phyloP scores from a whole-genome alignment of 2,888 invertebrate genomes.

The Hydrotaea diabolus region DNA sequence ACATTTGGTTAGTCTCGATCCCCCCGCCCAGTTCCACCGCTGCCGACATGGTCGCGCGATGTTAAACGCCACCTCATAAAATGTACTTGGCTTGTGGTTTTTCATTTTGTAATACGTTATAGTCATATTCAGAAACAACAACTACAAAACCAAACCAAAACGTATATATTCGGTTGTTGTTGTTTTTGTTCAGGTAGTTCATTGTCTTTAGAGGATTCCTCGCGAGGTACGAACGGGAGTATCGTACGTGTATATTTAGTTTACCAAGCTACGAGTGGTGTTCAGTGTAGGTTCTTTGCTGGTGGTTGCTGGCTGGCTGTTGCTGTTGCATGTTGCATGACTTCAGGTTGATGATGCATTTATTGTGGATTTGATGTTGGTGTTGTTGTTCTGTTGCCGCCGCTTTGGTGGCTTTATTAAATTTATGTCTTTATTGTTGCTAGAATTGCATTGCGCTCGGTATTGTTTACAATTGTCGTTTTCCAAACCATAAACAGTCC shows the following conservation, averaged over 20 bases:
- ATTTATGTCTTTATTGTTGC: conserved; percentile 40
- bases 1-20: conserved; percentile 20
- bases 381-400: not conserved
- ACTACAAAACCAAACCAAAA: too few relatives aligned
- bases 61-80: conserved; percentile 40
- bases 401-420: conserved; percentile 11
- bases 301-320: not conserved
- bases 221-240: conserved; percentile 4
- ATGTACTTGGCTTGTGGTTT: conserved; percentile 39
- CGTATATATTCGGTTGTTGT: not conserved
- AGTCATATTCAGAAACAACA: not conserved
- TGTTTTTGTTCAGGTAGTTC: conserved; percentile 1
- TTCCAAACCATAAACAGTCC: conserved; percentile 17
- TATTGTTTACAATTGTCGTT: conserved; percentile 10
- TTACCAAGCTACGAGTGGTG: not conserved
- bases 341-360: conserved; percentile 31
- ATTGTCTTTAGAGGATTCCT: conserved; percentile 10
- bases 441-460: conserved; percentile 16
- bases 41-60: not conserved
- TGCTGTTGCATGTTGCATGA: conserved; percentile 30
- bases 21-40: not conserved
- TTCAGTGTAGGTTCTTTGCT: conserved; percentile 6
- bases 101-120: not conserved
- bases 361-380: conserved; percentile 18
- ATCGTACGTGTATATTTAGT: too few relatives aligned